phyloP scores from a whole-genome alignment of 2,888 invertebrate species.

The Stenichneumon culpator region DNA sequence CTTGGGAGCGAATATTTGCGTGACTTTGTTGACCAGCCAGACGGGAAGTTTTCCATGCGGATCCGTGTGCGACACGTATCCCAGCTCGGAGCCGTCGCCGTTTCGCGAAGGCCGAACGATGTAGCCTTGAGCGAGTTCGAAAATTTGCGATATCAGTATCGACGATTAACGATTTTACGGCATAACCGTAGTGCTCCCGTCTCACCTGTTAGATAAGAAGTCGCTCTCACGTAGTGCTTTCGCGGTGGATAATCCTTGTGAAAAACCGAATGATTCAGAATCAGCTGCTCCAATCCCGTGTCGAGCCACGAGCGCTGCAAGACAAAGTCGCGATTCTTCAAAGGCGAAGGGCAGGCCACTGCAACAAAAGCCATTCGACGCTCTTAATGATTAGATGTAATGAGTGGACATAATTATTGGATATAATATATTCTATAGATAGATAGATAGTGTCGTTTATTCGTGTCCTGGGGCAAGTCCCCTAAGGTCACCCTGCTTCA shows the following conservation, averaged over 20 bases:
- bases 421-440: too few species aligned
- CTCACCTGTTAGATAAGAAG: constrained; percentile 88
- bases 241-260: constrained; percentile 94
- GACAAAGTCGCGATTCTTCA: constrained; percentile 96
- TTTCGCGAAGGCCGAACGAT: constrained; percentile 88
- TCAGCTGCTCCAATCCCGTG: constrained; percentile 93
- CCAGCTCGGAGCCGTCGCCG: constrained; percentile 91
- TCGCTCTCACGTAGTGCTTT: constrained; percentile 92
- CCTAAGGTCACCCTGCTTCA: too few species aligned
- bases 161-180: neutral
- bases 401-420: too few species aligned
- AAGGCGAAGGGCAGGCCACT: constrained; percentile 95
- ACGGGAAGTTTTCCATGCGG: constrained; percentile 95
- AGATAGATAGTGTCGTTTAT: too few species aligned
- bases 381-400: too few species aligned
- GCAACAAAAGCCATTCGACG: constrained; percentile 72
- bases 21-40: constrained; percentile 95
- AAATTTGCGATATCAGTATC: neutral
- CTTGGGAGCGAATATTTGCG: constrained; percentile 95
- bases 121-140: constrained; percentile 86
- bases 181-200: neutral
- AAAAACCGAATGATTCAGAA: constrained; percentile 95
- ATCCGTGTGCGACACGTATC: constrained; percentile 96
- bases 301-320: constrained; percentile 97
- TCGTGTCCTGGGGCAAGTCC: too few species aligned